A percentile compares a stretch with the other conserved stretches of the same genome.
Evolutionary conservation across 2,113 vertebrate species (phyloP).

Genomic region (Halcyon senegalensis): DNA sequence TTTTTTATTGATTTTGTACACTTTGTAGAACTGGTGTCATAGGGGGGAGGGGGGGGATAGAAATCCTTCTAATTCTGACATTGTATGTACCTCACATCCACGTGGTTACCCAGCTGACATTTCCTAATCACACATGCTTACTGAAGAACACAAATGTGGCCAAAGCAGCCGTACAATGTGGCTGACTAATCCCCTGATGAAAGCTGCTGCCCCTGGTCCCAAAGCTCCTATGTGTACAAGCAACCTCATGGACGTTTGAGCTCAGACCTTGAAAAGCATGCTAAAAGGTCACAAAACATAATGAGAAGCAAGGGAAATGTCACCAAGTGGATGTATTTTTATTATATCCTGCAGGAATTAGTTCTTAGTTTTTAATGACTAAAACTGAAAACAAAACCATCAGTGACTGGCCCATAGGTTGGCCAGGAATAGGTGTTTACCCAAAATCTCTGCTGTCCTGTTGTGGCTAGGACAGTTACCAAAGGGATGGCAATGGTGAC

Average conservation of each 20-base stretch:
- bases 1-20: neutral
- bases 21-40: neutral
- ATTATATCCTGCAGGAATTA: neutral
- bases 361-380: neutral
- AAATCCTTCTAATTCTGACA: neutral
- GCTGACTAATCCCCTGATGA: neutral
- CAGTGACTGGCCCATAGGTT: neutral
- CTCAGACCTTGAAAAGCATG: neutral
- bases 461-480: neutral
- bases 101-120: neutral
- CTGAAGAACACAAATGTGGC: neutral
- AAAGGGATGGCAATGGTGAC: neutral
- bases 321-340: neutral
- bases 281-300: neutral
- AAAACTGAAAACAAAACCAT: neutral
- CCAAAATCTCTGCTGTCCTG: fast-evolving
- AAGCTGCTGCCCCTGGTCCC: neutral
- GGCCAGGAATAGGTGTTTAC: neutral
- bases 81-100: neutral
- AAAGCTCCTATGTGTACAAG: neutral
- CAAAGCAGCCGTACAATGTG: neutral
- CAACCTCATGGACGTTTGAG: fast-evolving
- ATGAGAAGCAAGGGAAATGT: neutral
- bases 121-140: neutral
- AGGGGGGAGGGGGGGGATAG: fast-evolving